Evolutionary conservation across 1,140 invertebrate genomes (phyloP).

Genomic region (Hycleus phaleratus): DNA sequence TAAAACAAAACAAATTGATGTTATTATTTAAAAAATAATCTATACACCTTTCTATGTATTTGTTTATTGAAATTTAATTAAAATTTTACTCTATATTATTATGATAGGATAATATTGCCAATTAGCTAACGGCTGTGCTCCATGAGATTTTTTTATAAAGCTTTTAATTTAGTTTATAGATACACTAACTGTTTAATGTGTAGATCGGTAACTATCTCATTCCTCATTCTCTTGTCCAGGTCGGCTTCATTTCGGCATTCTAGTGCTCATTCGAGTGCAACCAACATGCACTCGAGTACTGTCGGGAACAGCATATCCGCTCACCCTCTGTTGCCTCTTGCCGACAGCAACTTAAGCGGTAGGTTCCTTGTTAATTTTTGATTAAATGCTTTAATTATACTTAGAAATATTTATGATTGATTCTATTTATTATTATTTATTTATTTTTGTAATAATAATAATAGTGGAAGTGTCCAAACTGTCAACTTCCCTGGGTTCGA

Average conservation of each 20-base stretch:
- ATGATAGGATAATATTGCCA: conserved; percentile 1
- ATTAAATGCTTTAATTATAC: not conserved
- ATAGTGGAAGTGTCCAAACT: conserved; percentile 41
- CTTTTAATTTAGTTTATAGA: conserved; percentile 18
- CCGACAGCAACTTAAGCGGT: conserved; percentile 40
- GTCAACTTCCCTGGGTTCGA: conserved; percentile 41
- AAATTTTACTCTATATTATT: too few relatives aligned
- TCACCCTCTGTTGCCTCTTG: conserved; percentile 41
- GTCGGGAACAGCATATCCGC: conserved; percentile 43
- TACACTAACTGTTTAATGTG: conserved; percentile 26
- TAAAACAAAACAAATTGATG: not conserved
- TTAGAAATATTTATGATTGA: not conserved
- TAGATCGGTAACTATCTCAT: conserved; percentile 26
- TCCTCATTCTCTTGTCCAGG: conserved; percentile 43
- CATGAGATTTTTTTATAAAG: conserved; percentile 17
- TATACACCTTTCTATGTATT: too few relatives aligned
- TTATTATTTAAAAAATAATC: not conserved
- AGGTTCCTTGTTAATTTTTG: conserved; percentile 28
- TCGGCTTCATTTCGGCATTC: conserved; percentile 42
- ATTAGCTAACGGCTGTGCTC: conserved; percentile 28
- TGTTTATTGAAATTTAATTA: too few relatives aligned
- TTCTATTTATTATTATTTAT: not conserved
- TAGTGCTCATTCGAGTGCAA: conserved; percentile 39
- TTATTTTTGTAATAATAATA: not conserved
- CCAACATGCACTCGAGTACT: conserved; percentile 39